phyloP scores from a whole-genome alignment of 2,113 vertebrate genomes.

The Hemicordylus capensis region DNA sequence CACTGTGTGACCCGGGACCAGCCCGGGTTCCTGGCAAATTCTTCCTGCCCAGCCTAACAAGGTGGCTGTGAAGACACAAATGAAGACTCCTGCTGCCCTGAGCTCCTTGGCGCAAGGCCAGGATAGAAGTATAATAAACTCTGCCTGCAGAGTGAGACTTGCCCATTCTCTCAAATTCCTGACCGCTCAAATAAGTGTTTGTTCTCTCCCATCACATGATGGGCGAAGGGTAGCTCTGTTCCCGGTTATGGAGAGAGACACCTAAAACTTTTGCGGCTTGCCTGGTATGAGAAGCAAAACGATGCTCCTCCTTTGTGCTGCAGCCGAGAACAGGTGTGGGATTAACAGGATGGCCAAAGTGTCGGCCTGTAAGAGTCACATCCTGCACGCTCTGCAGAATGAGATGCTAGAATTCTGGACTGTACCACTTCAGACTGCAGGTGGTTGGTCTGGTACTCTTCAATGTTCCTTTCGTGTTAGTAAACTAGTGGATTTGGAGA shows the following conservation, averaged over 20 bases:
- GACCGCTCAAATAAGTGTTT: not conserved
- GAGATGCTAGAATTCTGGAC: not conserved
- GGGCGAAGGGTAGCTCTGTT: not conserved
- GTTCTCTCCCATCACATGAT: not conserved
- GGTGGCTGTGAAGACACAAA: no score
- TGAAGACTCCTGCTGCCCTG: no score
- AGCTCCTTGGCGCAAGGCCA: no score
- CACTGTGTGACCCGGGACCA: no score
- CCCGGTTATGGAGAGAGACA: not conserved
- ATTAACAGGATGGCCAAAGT: not conserved
- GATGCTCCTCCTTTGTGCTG: not conserved
- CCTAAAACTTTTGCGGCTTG: not conserved
- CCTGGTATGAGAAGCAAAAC: not conserved
- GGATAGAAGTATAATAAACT: no score
- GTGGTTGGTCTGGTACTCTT: not conserved
- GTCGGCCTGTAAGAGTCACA: not conserved
- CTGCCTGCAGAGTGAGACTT: not conserved
- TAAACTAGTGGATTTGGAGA: not conserved
- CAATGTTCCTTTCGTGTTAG: not conserved
- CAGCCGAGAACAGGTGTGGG: not conserved
- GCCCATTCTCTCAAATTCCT: no score
- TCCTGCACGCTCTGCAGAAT: not conserved
- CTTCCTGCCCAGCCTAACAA: no score
- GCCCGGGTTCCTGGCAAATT: no score
- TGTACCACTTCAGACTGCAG: not conserved